These are phyloP conservation scores for Columba livia DNA, from an alignment of 2,113 vertebrate genomes.

Conservation along the genomic window DNA sequence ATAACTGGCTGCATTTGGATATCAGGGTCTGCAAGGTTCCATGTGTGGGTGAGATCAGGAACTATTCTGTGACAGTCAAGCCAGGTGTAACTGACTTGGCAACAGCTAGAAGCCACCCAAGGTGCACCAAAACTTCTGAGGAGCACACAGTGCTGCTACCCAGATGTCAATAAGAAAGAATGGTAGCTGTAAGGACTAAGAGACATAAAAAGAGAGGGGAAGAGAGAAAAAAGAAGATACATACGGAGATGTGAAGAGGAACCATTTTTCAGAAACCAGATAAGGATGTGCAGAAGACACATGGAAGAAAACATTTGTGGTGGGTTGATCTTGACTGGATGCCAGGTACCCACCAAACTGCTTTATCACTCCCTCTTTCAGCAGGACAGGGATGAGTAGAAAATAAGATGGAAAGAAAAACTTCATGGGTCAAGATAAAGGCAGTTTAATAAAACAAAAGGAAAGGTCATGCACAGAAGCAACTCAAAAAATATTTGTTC, in stretches of 20 bases:
- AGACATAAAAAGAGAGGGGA: not conserved
- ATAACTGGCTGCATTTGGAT: not conserved
- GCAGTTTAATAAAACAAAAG: no score
- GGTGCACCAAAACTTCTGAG: not conserved
- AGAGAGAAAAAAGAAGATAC: not conserved
- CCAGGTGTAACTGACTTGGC: not conserved
- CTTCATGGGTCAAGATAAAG: no score
- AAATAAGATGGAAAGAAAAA: no score
- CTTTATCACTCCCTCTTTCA: no score
- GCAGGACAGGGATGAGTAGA: no score
- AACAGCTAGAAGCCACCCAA: not conserved
- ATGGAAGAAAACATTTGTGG: not conserved
- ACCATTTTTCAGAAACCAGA: not conserved
- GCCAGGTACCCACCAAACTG: no score
- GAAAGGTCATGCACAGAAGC: no score
- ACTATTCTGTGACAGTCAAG: not conserved
- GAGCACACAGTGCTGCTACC: fast-evolving
- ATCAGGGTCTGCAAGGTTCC: not conserved
- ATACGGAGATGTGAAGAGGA: fast-evolving
- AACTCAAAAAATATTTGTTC: no score
- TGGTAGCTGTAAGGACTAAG: not conserved
- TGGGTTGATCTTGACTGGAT: no score
- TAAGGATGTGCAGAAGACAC: not conserved
- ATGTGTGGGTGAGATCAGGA: not conserved
- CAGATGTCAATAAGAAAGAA: not conserved